phyloP scores from a whole-genome alignment of 2,888 invertebrate genomes.

The Cylloceria caligata region DNA sequence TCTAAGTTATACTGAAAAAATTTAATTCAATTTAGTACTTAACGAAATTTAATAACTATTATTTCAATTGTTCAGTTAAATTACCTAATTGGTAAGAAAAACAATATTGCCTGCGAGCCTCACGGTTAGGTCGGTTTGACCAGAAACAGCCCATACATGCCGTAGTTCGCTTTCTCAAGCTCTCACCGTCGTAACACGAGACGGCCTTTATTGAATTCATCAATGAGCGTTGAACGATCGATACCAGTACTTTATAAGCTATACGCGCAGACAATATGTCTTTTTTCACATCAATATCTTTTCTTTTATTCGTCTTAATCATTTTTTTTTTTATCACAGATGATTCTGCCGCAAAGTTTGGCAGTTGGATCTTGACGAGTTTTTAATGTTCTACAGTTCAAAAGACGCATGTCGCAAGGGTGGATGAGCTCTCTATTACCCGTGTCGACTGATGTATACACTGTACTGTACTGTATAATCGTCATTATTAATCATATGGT shows the following conservation, averaged over 20 bases:
- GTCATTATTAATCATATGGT: slow-evolving; percentile 61
- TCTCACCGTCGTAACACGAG: slow-evolving; percentile 15
- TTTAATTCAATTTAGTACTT: no score
- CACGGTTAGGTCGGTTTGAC: neutral
- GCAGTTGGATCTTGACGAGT: slow-evolving; percentile 41
- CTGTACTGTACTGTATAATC: slow-evolving; percentile 29
- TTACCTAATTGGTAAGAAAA: neutral
- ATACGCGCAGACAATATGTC: slow-evolving; percentile 32
- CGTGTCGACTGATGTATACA: slow-evolving; percentile 40
- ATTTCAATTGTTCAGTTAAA: neutral
- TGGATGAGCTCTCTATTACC: slow-evolving; percentile 55
- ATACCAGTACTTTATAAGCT: slow-evolving; percentile 25
- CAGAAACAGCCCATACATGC: slow-evolving; percentile 1
- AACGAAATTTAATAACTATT: no score
- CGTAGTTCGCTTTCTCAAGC: slow-evolving; percentile 4
- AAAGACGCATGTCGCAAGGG: slow-evolving; percentile 43
- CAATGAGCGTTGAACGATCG: slow-evolving; percentile 38
- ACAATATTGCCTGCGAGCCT: neutral
- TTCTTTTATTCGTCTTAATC: neutral
- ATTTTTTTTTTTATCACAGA: slow-evolving; percentile 14
- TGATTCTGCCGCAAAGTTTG: slow-evolving; percentile 9
- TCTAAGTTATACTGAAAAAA: no score
- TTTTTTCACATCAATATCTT: slow-evolving; percentile 3
- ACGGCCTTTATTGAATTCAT: slow-evolving; percentile 30
- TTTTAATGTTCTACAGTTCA: slow-evolving; percentile 37